A percentile compares a stretch with the other conserved stretches of the same genome.
Evolutionary conservation across 2,797 vertebrate genomes (phyloP).

Genomic region (Gambusia yucatana): DNA sequence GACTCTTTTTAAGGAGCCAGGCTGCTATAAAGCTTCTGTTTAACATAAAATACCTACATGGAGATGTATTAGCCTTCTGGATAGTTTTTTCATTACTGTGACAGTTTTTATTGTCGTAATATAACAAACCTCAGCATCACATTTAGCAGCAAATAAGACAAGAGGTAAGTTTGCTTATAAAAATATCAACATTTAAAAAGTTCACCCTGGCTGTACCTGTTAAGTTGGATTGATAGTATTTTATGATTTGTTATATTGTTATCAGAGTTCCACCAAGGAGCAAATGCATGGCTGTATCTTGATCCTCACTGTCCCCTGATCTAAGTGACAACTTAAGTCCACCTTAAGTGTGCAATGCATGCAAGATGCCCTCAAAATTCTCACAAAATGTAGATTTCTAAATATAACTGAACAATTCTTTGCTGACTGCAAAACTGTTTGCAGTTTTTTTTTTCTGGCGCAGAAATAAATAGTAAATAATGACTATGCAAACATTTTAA

Average conservation of each 20-base stretch:
- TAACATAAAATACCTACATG: neutral
- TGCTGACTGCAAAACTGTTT: neutral
- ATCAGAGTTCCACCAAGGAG: neutral
- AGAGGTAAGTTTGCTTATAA: neutral
- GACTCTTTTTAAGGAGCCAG: neutral
- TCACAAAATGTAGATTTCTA: neutral
- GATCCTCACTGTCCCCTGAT: neutral
- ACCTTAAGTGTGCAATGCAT: neutral
- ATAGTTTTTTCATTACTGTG: neutral
- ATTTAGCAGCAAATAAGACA: neutral
- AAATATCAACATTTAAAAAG: neutral
- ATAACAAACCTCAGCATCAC: neutral
- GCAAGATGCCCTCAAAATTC: neutral
- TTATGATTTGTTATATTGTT: neutral
- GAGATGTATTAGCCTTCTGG: neutral
- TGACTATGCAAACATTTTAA: neutral
- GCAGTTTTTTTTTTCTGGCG: conserved; percentile 1
- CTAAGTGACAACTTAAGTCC: neutral
- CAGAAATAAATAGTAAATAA: neutral
- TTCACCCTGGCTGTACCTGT: neutral
- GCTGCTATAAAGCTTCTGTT: neutral
- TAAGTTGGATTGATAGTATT: neutral
- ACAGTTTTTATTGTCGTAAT: neutral
- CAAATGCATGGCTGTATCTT: neutral
- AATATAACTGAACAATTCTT: neutral